A percentile compares a stretch with the other conserved stretches of the same genome.
These are phyloP conservation scores for Phyllotreta cruciferae DNA, from an alignment of 2,888 invertebrate species.

Conservation along the genomic window DNA sequence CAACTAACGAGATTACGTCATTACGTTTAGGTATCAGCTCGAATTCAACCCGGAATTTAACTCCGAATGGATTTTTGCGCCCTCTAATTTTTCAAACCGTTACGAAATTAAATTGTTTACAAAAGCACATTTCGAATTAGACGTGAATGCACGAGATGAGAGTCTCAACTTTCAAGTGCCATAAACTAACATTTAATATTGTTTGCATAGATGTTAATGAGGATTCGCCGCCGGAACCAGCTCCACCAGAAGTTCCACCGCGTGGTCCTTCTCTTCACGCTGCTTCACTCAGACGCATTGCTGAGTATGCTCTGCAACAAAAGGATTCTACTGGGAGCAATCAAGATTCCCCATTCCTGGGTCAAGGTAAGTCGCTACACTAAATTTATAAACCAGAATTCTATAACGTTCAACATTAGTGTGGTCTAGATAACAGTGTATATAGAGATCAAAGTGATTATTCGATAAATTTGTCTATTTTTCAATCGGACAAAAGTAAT, in stretches of 20 bases:
- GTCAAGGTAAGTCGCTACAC: constrained; percentile 54
- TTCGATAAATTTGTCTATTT: background rate
- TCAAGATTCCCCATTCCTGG: constrained; percentile 56
- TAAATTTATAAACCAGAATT: background rate
- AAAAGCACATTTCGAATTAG: no score
- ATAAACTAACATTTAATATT: background rate
- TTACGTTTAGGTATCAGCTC: constrained; percentile 33
- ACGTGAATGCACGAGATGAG: no score
- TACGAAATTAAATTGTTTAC: no score
- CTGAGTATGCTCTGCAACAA: constrained; percentile 64
- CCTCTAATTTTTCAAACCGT: background rate
- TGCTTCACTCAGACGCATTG: constrained; percentile 64
- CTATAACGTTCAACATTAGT: background rate
- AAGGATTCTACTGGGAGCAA: constrained; percentile 47
- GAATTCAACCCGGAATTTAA: constrained; percentile 24
- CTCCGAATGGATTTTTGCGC: constrained; percentile 6
- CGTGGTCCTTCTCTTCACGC: constrained; percentile 80
- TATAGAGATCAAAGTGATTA: no score
- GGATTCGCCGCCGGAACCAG: constrained; percentile 84
- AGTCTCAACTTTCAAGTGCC: no score
- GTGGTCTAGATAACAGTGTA: background rate
- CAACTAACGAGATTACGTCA: constrained; percentile 48
- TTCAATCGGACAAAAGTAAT: constrained; percentile 21
- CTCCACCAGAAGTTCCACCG: constrained; percentile 87
- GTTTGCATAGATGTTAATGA: constrained; percentile 64